Percentiles rank a stretch among this genome's conserved stretches.
These are phyloP conservation scores for Oscheius sp. DNA, from an alignment of 2,888 invertebrate genomes.

Conservation along the genomic window DNA sequence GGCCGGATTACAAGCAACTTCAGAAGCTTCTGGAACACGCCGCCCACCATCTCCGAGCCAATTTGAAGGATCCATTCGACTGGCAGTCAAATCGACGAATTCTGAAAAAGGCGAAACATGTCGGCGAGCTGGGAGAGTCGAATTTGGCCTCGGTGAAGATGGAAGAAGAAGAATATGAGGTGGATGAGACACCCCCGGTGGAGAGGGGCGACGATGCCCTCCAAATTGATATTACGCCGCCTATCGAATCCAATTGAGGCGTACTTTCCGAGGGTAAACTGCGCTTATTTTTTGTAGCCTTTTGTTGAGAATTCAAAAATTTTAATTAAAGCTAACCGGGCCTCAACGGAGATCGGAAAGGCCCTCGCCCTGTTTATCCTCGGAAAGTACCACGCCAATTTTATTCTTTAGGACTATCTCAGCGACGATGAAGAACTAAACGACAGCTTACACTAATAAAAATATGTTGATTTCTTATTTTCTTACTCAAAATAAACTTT, in stretches of 20 bases:
- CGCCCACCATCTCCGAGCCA: slow-evolving; percentile 46
- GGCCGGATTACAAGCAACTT: slow-evolving; percentile 57
- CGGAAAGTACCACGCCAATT: too few species aligned
- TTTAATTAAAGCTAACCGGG: too few species aligned
- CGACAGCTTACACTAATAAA: too few species aligned
- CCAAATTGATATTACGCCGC: slow-evolving; percentile 21
- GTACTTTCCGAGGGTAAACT: too few species aligned
- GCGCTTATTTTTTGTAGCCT: too few species aligned
- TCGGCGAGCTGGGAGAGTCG: slow-evolving; percentile 62
- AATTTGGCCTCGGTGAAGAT: slow-evolving; percentile 52
- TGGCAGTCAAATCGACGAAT: slow-evolving; percentile 56
- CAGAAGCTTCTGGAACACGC: slow-evolving; percentile 47
- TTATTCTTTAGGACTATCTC: too few species aligned
- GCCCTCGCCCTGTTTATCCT: too few species aligned
- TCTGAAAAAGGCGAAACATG: slow-evolving; percentile 52
- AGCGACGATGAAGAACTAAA: too few species aligned
- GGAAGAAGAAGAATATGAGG: not conserved
- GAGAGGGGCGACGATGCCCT: slow-evolving; percentile 1
- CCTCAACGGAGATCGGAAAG: too few species aligned
- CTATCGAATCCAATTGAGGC: slow-evolving; percentile 13
- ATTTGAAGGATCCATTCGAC: slow-evolving; percentile 58
- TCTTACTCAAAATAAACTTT: too few species aligned
- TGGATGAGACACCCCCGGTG: slow-evolving; percentile 16
- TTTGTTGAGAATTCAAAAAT: too few species aligned
- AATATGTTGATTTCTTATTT: too few species aligned